Base-by-base conservation (phyloP, 2,113 vertebrate genomes). In the Cisticola juncidis region DNA sequence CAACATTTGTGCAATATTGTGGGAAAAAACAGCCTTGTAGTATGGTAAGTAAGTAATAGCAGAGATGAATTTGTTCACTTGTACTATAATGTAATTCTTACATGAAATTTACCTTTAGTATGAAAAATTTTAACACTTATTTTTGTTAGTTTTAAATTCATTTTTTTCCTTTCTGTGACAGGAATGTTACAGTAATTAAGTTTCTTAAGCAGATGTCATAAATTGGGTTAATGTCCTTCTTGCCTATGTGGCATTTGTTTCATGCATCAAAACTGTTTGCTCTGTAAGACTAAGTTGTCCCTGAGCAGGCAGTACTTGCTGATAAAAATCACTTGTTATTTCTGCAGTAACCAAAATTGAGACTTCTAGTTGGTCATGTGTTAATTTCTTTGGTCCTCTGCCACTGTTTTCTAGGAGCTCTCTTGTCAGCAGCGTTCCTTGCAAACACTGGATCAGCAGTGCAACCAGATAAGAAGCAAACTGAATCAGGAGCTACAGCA, bases 401-500 rank as follows among this genome's bases (percentile, higher is more conserved):
- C 33, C n/a, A 9, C 72, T 82, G 26, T 92, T 61, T 94, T 95
- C 17, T 81, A 99, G 99, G 99, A 99, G 74, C 96, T 99, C 1
- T 95, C 94, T 35, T 97, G 98, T 81, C 97, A 99, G 33, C 99
- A 99, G 90, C 98, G 71, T 45, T 97, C 98, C 35, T 97, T 98
- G 40, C 98, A 98, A 73, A 93, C 96, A 14, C 94, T 99, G 94
- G 98, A 99, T 62, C 98, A 98, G 81, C 98, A 99, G 72, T 93
- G 96, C 66, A 96, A 96, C 33, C 98, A 99, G 95, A 95, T 97
- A 78, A 98, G 97, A 95, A 97, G 76, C 83, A 99, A 97, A 89
- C 95, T 98, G 33, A 98, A 96, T 13, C 99, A 99, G 93, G 99
- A 99, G 91, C 74, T 98, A 56, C 99, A 99, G 93, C 98, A 99